A percentile compares a stretch with the other conserved stretches of the same genome.
These are phyloP conservation scores for Heterodera schachtii DNA, from an alignment of 1,140 invertebrate genomes.

Conservation along the genomic window DNA sequence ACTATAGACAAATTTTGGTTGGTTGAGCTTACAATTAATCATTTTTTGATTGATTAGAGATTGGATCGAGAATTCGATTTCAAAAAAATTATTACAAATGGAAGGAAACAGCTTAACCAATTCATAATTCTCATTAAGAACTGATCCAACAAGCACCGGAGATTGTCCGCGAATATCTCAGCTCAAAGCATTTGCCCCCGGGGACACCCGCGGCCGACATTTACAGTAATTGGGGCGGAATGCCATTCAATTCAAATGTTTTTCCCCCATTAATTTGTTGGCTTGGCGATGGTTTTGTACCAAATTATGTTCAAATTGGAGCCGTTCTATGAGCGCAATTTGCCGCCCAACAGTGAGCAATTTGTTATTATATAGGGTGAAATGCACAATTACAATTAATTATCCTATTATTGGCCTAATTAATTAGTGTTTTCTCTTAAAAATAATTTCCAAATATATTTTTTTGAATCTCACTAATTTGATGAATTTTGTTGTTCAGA, in stretches of 20 bases:
- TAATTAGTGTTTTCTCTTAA: too few species aligned
- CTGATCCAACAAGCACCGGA: slow-evolving; percentile 64
- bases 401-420: too few species aligned
- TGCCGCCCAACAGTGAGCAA: slow-evolving; percentile 47
- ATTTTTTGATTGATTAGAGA: too few species aligned
- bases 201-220: slow-evolving; percentile 55
- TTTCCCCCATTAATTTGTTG: slow-evolving; percentile 24
- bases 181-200: slow-evolving; percentile 52
- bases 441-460: too few species aligned
- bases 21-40: too few species aligned
- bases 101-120: too few species aligned
- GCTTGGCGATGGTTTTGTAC: slow-evolving; percentile 47
- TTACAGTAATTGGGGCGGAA: slow-evolving; percentile 48
- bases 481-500: slow-evolving; percentile 38
- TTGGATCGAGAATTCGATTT: too few species aligned
- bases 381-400: too few species aligned
- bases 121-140: slow-evolving; percentile 30
- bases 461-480: too few species aligned
- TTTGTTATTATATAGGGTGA: too few species aligned
- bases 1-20: too few species aligned
- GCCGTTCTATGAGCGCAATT: slow-evolving; percentile 59
- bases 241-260: neutral
- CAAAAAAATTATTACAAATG: too few species aligned
- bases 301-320: slow-evolving; percentile 62
- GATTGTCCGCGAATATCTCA: slow-evolving; percentile 60